Evolutionary conservation across 2,113 vertebrate genomes (phyloP), one percentile per base, ranked within the genome.

Genomic region (Natator depressus): DNA sequence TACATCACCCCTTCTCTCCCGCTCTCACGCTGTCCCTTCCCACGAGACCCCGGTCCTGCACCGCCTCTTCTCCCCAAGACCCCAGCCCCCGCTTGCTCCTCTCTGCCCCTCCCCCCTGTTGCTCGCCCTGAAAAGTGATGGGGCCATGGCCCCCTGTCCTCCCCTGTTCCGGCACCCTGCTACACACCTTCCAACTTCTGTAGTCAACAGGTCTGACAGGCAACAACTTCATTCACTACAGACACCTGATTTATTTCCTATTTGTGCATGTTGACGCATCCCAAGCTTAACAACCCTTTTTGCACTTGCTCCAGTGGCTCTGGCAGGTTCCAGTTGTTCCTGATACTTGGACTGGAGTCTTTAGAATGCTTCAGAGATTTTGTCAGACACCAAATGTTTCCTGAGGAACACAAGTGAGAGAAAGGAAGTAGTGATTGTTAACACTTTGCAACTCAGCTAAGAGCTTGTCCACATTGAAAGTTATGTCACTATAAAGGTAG

Each of bases 231-330:
- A 25, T 76, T 42, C 72, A 76, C 24, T 25, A 24, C 38, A 76
- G 42, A 76, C 20, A 42, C 72, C 38, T 76, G 72, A 76, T 46
- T 42, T 46, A 42, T 75, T 75, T 42, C 29, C 50, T 54, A 2
- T 35, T 96, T 93, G 95, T 88, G 1, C 13, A 12, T 89, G 49
- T 38, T 62, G 51, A 89, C 85, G 95, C 62, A 91, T 90, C 79
- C 35, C 55, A 82, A 1, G 20, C 85, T 46, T 75, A 94, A 59
- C 38, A 53, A 25, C 24, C 20, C 42, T 76, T 46, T 22, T 69
- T 4, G 8, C 35, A n/a, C 35, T n/a, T 76, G 72, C 38, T 25
- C 22, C 20, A 46, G 10, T 76, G 38, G 20, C 22, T 76, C 5
- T 22, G 38, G 20, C 72, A 46, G 22, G n/a, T 38, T 75, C 38